A percentile compares a stretch with the other conserved stretches of the same genome.
phyloP scores from a whole-genome alignment of 2,797 vertebrate genomes.

The Smutsia gigantea region DNA sequence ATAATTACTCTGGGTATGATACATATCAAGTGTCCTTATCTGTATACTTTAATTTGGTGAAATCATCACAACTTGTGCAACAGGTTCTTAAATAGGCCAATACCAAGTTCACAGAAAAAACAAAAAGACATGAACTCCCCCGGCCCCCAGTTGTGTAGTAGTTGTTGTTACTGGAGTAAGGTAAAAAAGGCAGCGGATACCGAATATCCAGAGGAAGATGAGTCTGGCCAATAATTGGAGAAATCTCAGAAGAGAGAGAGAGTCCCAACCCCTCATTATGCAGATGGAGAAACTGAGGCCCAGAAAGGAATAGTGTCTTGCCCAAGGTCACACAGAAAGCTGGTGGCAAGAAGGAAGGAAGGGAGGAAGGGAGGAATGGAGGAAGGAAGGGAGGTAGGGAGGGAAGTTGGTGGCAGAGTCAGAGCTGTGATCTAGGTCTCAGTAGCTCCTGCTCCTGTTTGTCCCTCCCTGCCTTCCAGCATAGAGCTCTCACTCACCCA shows the following conservation, averaged over 20 bases:
- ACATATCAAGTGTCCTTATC: slow-evolving; percentile 24
- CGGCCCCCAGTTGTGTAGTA: not conserved
- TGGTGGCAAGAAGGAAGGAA: not conserved
- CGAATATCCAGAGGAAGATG: not conserved
- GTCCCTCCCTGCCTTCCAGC: not conserved
- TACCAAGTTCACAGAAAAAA: slow-evolving; percentile 15
- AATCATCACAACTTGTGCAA: slow-evolving; percentile 30
- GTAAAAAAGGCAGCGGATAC: not conserved
- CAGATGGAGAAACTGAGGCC: slow-evolving; percentile 32
- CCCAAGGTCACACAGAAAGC: not conserved
- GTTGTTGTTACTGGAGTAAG: not conserved
- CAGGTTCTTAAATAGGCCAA: slow-evolving; percentile 23
- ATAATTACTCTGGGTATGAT: slow-evolving; percentile 7
- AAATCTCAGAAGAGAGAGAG: not conserved
- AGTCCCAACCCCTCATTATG: not conserved
- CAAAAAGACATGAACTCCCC: not conserved
- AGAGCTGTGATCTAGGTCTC: not conserved
- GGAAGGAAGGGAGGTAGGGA: too few relatives aligned
- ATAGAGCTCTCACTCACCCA: not conserved
- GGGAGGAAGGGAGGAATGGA: too few relatives aligned
- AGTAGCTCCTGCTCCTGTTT: not conserved
- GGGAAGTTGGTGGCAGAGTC: too few relatives aligned
- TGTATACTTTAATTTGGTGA: slow-evolving; percentile 13
- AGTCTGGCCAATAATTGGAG: not conserved
- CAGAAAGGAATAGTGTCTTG: not conserved